Conservation (phyloP, 2,113 vertebrate species). For the Cynocephalus volans region DNA sequence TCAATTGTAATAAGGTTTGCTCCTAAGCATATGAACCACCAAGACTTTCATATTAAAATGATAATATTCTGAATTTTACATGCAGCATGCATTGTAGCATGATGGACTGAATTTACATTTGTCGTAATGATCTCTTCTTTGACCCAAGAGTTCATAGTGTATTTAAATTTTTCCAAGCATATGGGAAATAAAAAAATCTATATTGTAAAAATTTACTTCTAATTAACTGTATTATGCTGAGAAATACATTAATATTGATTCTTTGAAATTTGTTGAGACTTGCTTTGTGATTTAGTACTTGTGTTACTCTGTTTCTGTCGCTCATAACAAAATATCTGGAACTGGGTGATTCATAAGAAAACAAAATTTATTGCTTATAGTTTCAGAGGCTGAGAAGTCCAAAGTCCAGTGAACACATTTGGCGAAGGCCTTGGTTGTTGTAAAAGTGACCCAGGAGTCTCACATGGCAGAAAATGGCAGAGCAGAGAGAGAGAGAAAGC, state of each 20-base stretch:
- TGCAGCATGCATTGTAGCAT: not conserved
- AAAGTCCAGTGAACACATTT: no score
- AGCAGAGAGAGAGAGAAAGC: no score
- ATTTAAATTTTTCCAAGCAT: not conserved
- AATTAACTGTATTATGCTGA: not conserved
- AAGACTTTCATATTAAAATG: not conserved
- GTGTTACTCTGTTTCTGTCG: not conserved
- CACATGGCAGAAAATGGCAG: no score
- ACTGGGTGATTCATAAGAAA: no score
- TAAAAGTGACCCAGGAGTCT: no score
- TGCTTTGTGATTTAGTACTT: constrained; percentile 27
- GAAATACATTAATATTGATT: not conserved
- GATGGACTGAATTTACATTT: not conserved
- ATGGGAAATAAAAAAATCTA: not conserved
- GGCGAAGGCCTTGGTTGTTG: no score
- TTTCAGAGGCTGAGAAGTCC: no score
- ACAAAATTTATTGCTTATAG: no score
- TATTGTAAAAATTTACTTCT: not conserved
- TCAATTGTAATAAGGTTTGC: not conserved
- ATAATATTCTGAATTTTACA: not conserved
- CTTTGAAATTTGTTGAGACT: constrained; percentile 9
- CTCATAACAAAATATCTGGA: no score
- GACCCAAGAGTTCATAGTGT: not conserved
- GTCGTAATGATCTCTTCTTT: not conserved
- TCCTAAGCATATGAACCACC: not conserved